Base-by-base conservation (phyloP, 2,888 invertebrate genomes). In the Phania funesta region DNA sequence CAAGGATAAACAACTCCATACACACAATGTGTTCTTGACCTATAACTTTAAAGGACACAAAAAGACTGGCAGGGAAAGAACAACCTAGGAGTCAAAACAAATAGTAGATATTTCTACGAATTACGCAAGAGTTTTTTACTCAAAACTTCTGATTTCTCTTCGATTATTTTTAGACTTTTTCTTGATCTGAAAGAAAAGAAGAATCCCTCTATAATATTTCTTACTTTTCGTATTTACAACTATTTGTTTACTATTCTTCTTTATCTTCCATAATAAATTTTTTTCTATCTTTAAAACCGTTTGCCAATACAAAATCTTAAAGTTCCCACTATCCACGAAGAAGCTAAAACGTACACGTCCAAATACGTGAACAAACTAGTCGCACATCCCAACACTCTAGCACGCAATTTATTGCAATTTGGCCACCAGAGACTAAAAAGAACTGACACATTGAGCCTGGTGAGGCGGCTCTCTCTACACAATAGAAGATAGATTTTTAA, bases 321-420 rank as follows among this genome's bases (percentile, higher is more conserved):
- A 60, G n/a, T n/a, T n/a, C n/a, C n/a, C n/a, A n/a, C n/a, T n/a
- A n/a, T n/a, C n/a, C n/a, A n/a, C n/a, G 48, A 46, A 24, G 29
- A 20, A 6, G 64, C 24, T 22, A 62, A 70, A 74, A 81, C 81
- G 77, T 81, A 77, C 81, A 77, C n/a, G n/a, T n/a, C 81, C 81
- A 68, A 77, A 73, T 76, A 62, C 52, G 6, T 26, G 29, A 18
- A 73, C 62, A 73, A n/a, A n/a, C n/a, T n/a, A n/a, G n/a, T 32
- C 8, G 7, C 6, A 22, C 11, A 62, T 62, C 62, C 16, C 11
- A 22, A 13, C 13, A 29, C 13, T n/a, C n/a, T n/a, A n/a, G n/a
- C n/a, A n/a, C n/a, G n/a, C n/a, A n/a, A n/a, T n/a, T n/a, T n/a
- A n/a, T n/a, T n/a, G n/a, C n/a, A n/a, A n/a, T n/a, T n/a, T n/a